Evolutionary conservation across 2,113 vertebrate genomes (phyloP), one percentile per base, ranked within the genome.

Genomic region (Hepsetus odoe): DNA sequence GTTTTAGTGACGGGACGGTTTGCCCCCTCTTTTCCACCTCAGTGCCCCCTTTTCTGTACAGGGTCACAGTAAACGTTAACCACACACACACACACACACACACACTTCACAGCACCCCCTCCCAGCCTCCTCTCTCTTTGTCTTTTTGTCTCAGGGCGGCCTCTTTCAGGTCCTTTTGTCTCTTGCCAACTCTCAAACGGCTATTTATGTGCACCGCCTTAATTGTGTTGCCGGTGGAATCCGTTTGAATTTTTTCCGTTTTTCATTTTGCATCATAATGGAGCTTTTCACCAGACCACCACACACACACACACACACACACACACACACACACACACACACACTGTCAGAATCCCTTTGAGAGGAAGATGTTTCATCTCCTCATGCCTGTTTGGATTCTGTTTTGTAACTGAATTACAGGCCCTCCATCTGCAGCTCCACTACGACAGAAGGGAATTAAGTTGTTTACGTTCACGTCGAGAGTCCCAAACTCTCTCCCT

Each of bases 221-320:
- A 87, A 93, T 90, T 91, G 88, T 87, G 85, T 84, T 40, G 83
- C 74, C 72, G 76, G 83, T 75, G 35, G 83, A 83, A 83, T 89
- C 74, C 70, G 85, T 91, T 87, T 88, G 88, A 91, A 88, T 87
- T 85, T 11, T 78, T 82, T 38, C 46, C 24, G 74, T 86, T 85
- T 86, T 84, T 80, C 68, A 85, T 85, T 92, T 89, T 87, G 80
- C 91, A 92, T 92, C 7, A 93, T 88, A 94, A 93, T 90, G 33
- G 88, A 16, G 53, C 87, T 76, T 81, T 87, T 89, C 87, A 88
- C 10, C 20, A 22, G 30, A 30, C n/a, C 40, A 4, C 35, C 40
- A 30, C 26, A 83, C 76, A 85, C 86, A 68, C 79, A 28, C 61
- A 40, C 24, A 24, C 30, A 67, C 75, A 78, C 55, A 81, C 40